Evolutionary conservation across 2,113 vertebrate genomes (phyloP).

Genomic region (Origma solitaria): DNA sequence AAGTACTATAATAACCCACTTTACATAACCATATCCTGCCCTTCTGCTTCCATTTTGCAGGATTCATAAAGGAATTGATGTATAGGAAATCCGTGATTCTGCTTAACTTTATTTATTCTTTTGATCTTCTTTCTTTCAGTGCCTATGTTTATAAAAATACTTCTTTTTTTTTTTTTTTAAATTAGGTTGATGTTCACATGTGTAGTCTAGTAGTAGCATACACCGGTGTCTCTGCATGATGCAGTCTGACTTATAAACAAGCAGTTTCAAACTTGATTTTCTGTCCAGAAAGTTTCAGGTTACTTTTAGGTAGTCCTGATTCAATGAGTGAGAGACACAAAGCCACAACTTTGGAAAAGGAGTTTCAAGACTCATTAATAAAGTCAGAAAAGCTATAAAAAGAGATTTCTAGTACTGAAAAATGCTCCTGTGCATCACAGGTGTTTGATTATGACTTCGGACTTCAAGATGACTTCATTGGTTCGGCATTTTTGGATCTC

Average conservation of each 20-base stretch:
- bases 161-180: background rate
- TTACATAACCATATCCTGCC: background rate
- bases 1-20: background rate
- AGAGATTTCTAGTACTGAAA: background rate
- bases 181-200: background rate
- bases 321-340: background rate
- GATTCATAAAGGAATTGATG: background rate
- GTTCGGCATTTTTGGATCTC: conserved; percentile 89
- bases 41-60: background rate
- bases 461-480: conserved; percentile 98
- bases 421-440: conserved; percentile 62
- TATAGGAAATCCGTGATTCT: background rate
- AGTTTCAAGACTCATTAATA: background rate
- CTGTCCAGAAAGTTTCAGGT: background rate
- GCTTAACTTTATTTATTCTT: background rate
- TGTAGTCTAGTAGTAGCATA: rapidly evolving
- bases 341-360: background rate
- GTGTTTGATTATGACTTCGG: conserved; percentile 99
- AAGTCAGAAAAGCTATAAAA: background rate
- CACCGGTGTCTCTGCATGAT: rapidly evolving
- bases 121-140: background rate
- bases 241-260: background rate
- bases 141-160: background rate
- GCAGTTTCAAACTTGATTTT: background rate
- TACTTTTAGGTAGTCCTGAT: background rate